phyloP scores from a whole-genome alignment of 2,888 invertebrate genomes.

The Cataglyphis albicans region DNA sequence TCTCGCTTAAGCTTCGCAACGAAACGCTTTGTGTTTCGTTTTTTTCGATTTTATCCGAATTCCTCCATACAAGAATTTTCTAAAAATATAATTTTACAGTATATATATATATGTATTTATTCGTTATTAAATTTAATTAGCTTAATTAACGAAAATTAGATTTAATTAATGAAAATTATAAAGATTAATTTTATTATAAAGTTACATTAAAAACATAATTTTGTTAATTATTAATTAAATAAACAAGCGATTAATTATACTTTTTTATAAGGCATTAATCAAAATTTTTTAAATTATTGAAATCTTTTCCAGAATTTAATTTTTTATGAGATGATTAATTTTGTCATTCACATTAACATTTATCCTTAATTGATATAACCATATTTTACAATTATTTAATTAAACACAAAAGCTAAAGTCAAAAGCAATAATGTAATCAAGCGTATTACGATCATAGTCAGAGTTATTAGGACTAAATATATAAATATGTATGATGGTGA shows the following conservation, averaged over 20 bases:
- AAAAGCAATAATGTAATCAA: constrained; percentile 24
- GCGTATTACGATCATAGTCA: not conserved
- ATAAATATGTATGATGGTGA: constrained; percentile 32
- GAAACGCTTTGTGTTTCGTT: not conserved
- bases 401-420: not conserved
- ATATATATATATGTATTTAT: not conserved
- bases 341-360: not conserved
- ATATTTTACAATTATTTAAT: not conserved
- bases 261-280: not conserved
- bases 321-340: not conserved
- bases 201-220: not conserved
- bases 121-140: not conserved
- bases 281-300: not conserved
- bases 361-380: constrained; percentile 6
- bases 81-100: not conserved
- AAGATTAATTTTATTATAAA: not conserved
- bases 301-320: not conserved
- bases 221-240: constrained; percentile 13
- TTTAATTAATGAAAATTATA: not conserved
- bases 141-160: not conserved
- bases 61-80: not conserved
- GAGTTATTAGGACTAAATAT: constrained; percentile 27
- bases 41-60: not conserved
- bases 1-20: constrained; percentile 13
- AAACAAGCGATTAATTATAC: not conserved